Percentiles rank a stretch among this genome's conserved stretches.
Conservation (phyloP, 1,140 invertebrate genomes). For the Triops cancriformis region DNA sequence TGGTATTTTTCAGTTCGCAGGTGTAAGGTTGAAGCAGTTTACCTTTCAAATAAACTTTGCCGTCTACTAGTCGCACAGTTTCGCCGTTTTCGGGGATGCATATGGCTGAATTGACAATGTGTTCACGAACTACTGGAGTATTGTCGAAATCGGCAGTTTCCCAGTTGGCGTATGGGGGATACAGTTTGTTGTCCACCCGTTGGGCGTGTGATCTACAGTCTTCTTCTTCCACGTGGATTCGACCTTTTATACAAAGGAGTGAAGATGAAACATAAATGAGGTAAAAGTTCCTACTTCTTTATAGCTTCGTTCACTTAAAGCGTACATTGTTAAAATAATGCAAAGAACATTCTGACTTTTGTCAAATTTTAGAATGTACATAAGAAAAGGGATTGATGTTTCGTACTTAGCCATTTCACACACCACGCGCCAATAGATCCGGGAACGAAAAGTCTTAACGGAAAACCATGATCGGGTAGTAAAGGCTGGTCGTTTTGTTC, state of each 20-base stretch:
- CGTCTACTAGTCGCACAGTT: not conserved
- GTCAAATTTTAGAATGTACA: too few species aligned
- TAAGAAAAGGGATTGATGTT: not conserved
- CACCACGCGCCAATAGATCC: conserved; percentile 66
- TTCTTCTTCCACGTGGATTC: conserved; percentile 1
- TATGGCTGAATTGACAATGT: conserved; percentile 13
- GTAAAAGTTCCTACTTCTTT: too few species aligned
- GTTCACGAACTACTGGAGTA: conserved; percentile 13
- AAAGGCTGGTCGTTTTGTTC: conserved; percentile 54
- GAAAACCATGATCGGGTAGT: conserved; percentile 51
- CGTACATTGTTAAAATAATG: too few species aligned
- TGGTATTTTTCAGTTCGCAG: too few species aligned
- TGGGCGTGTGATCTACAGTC: not conserved
- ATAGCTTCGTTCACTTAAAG: too few species aligned
- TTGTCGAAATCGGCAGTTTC: conserved; percentile 19
- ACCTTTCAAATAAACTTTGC: conserved; percentile 16
- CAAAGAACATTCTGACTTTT: too few species aligned
- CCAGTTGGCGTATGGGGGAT: conserved; percentile 15
- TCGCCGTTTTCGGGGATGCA: not conserved
- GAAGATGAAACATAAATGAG: not conserved
- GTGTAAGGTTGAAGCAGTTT: not conserved
- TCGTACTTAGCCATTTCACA: conserved; percentile 69
- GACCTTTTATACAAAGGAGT: conserved; percentile 11
- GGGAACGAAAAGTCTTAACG: conserved; percentile 50
- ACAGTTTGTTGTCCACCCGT: conserved; percentile 23